Evolutionary conservation across 2,113 vertebrate species (phyloP).

Genomic region (Sminthopsis crassicaudata): DNA sequence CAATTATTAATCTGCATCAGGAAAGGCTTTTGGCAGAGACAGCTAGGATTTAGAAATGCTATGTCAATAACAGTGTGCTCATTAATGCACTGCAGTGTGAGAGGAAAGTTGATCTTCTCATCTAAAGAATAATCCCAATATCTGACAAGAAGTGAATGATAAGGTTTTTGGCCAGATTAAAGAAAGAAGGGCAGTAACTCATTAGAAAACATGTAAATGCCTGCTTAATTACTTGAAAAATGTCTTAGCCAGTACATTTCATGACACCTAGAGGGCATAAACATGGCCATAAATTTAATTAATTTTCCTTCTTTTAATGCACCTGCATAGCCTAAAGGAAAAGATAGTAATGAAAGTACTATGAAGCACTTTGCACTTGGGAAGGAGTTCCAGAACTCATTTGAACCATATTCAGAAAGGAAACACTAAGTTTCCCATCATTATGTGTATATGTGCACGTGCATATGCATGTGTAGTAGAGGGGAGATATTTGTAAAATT

Average conservation of each 20-base stretch:
- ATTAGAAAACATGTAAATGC: slow-evolving; percentile 82
- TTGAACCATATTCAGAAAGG: slow-evolving; percentile 79
- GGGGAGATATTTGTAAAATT: slow-evolving; percentile 71
- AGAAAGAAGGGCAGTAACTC: slow-evolving; percentile 83
- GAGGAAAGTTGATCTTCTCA: slow-evolving; percentile 49
- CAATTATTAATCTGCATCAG: slow-evolving; percentile 64
- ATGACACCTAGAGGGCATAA: slow-evolving; percentile 86
- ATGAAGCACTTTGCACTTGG: slow-evolving; percentile 77
- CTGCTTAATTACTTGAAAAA: slow-evolving; percentile 89
- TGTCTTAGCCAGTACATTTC: slow-evolving; percentile 85
- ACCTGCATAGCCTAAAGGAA: slow-evolving; percentile 85
- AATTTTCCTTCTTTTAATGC: slow-evolving; percentile 86
- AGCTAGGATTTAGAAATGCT: slow-evolving; percentile 58
- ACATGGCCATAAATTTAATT: slow-evolving; percentile 87
- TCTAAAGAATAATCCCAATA: slow-evolving; percentile 75
- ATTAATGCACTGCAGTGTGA: background rate
- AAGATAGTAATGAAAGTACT: slow-evolving; percentile 83
- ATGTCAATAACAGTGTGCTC: slow-evolving; percentile 8
- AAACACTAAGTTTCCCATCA: slow-evolving; percentile 75
- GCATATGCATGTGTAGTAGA: background rate
- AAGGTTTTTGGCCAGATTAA: slow-evolving; percentile 80
- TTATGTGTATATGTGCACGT: slow-evolving; percentile 20
- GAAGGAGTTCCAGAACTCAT: slow-evolving; percentile 74
- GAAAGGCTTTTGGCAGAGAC: slow-evolving; percentile 44
- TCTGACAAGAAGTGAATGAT: slow-evolving; percentile 78